These are phyloP conservation scores for Rhagologus leucostigma DNA, from an alignment of 2,113 vertebrate species.

Conservation along the genomic window DNA sequence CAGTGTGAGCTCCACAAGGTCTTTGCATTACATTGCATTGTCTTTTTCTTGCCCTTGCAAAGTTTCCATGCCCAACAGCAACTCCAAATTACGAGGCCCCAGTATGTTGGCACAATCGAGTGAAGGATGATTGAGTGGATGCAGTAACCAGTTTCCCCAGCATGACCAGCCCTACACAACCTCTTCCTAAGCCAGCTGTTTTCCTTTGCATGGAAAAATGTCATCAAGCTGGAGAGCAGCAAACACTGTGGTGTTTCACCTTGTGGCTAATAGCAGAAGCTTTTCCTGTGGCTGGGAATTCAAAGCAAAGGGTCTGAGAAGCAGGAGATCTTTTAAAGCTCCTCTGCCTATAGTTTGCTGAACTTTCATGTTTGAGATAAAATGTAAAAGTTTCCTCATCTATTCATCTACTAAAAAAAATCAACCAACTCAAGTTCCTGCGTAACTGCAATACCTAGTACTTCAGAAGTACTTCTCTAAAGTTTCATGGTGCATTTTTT, in stretches of 20 bases:
- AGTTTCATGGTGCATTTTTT: neutral
- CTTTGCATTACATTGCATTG: neutral
- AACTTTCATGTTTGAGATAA: neutral
- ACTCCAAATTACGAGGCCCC: neutral
- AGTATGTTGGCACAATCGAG: fast-evolving
- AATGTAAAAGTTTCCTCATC: neutral
- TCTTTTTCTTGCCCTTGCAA: neutral
- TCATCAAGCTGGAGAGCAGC: neutral
- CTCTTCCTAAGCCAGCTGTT: neutral
- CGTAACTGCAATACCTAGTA: fast-evolving
- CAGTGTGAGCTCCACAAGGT: neutral
- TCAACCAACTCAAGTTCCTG: neutral
- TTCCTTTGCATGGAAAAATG: neutral
- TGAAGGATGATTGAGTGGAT: neutral
- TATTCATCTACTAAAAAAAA: neutral
- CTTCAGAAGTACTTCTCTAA: neutral
- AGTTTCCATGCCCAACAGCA: neutral
- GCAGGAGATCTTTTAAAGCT: neutral
- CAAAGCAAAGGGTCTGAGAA: neutral
- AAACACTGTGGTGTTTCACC: neutral
- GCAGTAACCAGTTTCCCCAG: neutral
- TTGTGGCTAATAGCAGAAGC: neutral
- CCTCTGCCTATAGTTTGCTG: neutral
- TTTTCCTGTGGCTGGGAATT: neutral
- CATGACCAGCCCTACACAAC: neutral